Conservation (phyloP, 2,888 invertebrate species). For the Drosophila nigricruria region DNA sequence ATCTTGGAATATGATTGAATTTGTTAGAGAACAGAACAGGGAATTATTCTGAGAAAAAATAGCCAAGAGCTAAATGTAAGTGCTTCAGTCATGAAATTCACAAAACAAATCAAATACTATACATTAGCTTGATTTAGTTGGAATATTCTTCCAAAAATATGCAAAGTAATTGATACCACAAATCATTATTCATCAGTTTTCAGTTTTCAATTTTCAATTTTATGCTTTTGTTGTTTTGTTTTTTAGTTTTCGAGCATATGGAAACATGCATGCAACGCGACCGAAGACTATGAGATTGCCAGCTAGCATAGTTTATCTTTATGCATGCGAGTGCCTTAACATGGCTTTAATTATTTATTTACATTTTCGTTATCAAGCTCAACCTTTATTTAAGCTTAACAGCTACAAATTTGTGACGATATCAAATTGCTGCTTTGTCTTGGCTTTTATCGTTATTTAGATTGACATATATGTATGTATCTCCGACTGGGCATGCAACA, state of each 20-base stretch:
- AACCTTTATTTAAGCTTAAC: neutral
- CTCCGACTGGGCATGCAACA: conserved; percentile 27
- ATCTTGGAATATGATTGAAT: neutral
- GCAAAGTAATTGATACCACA: neutral
- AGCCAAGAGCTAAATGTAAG: neutral
- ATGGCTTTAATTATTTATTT: conserved; percentile 35
- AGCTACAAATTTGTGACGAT: conserved; percentile 29
- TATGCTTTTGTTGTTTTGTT: neutral
- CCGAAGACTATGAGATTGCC: conserved; percentile 2
- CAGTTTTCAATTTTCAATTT: neutral
- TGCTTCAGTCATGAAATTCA: neutral
- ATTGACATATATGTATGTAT: conserved; percentile 14
- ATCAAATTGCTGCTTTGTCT: conserved; percentile 38
- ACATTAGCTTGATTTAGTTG: neutral
- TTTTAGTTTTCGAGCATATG: neutral
- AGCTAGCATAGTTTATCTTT: conserved; percentile 11
- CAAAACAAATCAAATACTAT: neutral
- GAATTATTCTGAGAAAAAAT: neutral
- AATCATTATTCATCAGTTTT: neutral
- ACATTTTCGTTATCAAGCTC: conserved; percentile 10
- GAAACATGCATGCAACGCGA: neutral
- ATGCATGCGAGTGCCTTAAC: neutral
- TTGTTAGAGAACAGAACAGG: neutral
- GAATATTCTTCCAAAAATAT: neutral
- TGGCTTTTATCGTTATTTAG: conserved; percentile 19